These are phyloP conservation scores for Hyperoplus immaculatus DNA, from an alignment of 2,797 vertebrate genomes.

Conservation along the genomic window DNA sequence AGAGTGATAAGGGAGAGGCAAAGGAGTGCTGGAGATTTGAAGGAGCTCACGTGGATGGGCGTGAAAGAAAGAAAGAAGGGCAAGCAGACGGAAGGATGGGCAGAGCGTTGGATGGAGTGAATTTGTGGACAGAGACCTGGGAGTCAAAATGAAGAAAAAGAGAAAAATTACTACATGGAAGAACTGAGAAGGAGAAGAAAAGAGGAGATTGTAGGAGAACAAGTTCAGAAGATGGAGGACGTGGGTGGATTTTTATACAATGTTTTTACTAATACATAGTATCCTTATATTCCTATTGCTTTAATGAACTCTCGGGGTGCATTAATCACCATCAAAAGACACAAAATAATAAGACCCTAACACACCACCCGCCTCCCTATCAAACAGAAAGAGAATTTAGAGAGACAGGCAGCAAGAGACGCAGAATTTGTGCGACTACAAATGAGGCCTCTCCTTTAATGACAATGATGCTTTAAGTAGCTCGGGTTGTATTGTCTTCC, in stretches of 20 bases:
- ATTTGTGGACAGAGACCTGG: slow-evolving; percentile 6
- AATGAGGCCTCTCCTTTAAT: slow-evolving; percentile 42
- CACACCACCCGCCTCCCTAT: background rate
- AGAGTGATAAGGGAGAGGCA: slow-evolving; percentile 28
- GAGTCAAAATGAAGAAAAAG: slow-evolving; percentile 1
- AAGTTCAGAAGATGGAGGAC: slow-evolving; percentile 7
- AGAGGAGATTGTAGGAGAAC: slow-evolving; percentile 5
- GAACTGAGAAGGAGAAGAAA: background rate
- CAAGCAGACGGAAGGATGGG: slow-evolving; percentile 14
- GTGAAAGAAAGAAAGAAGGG: slow-evolving; percentile 29
- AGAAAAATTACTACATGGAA: slow-evolving; percentile 6
- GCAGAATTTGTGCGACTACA: slow-evolving; percentile 22
- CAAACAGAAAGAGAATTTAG: slow-evolving; percentile 30
- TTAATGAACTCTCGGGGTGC: slow-evolving; percentile 30
- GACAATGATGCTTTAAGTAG: slow-evolving; percentile 38
- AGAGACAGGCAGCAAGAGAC: slow-evolving; percentile 11
- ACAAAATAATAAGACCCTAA: slow-evolving; percentile 4
- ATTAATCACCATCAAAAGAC: slow-evolving; percentile 43
- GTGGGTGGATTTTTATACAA: slow-evolving; percentile 26
- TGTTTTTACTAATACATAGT: slow-evolving; percentile 32
- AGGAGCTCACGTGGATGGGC: slow-evolving; percentile 8
- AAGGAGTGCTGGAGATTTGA: slow-evolving; percentile 16
- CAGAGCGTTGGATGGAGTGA: slow-evolving; percentile 18
- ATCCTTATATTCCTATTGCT: slow-evolving; percentile 44
- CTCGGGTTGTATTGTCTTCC: slow-evolving; percentile 18